Conservation (phyloP, 1,140 invertebrate genomes). For the Caenorhabditis remanei region DNA sequence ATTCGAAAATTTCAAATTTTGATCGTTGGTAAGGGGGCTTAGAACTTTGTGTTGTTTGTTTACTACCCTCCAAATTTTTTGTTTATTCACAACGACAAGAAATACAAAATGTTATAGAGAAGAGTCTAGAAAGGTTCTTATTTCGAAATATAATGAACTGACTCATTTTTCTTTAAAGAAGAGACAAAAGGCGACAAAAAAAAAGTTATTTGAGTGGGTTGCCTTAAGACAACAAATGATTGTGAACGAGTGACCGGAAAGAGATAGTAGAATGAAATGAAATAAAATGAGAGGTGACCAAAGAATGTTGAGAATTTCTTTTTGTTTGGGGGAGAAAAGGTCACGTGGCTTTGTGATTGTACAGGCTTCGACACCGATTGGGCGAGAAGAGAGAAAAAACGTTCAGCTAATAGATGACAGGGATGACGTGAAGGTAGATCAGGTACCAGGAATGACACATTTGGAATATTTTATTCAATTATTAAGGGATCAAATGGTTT, state of each 20-base stretch:
- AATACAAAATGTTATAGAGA: constrained; percentile 30
- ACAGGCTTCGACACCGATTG: no score
- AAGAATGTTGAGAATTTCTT: constrained; percentile 14
- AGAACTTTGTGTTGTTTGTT: constrained; percentile 20
- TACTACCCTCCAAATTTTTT: background rate
- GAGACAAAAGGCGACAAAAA: background rate
- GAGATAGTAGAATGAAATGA: background rate
- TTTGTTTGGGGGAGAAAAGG: background rate
- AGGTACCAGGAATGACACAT: no score
- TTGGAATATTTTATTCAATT: no score
- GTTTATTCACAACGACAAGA: constrained; percentile 1
- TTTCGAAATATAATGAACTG: background rate
- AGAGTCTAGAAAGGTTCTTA: background rate
- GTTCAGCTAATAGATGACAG: no score
- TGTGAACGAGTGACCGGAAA: constrained; percentile 37
- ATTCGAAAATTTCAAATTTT: background rate
- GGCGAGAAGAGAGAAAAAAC: no score
- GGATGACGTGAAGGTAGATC: no score
- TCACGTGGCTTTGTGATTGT: background rate
- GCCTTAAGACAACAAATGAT: constrained; percentile 36
- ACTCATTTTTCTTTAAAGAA: constrained; percentile 11
- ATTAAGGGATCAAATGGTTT: no score
- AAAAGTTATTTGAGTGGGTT: constrained; percentile 13
- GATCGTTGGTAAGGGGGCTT: background rate
- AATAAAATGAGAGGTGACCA: background rate